Conservation (phyloP, 2,113 vertebrate species). For the Chaetodon auriga region DNA sequence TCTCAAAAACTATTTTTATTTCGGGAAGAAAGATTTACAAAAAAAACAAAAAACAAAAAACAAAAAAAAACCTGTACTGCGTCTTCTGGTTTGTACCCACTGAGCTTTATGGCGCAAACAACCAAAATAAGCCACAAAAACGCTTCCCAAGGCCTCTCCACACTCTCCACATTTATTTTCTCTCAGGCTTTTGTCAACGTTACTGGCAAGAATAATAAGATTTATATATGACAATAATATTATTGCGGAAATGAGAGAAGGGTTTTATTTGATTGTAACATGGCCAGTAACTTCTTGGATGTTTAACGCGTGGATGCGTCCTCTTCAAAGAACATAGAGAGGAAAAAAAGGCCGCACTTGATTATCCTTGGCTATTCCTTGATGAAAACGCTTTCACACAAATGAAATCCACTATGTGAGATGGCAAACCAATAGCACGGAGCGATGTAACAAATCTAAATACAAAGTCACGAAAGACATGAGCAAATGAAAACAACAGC, state of each 20-base stretch:
- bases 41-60: neutral
- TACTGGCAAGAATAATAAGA: neutral
- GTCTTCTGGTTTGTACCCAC: conserved; percentile 36
- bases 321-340: neutral
- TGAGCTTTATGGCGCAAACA: conserved; percentile 49
- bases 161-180: neutral
- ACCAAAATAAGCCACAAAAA: conserved; percentile 29
- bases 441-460: neutral
- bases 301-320: neutral
- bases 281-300: neutral
- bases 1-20: conserved; percentile 1
- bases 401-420: neutral
- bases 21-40: neutral
- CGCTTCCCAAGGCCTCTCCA: conserved; percentile 12
- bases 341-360: neutral
- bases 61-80: conserved; percentile 13
- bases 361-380: neutral
- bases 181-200: neutral
- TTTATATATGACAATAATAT: neutral
- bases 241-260: neutral
- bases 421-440: neutral
- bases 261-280: conserved; percentile 10
- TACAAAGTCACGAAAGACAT: neutral
- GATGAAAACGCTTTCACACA: neutral
- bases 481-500: neutral